Evolutionary conservation across 1,140 invertebrate genomes (phyloP).

Genomic region (Gryon sp.): DNA sequence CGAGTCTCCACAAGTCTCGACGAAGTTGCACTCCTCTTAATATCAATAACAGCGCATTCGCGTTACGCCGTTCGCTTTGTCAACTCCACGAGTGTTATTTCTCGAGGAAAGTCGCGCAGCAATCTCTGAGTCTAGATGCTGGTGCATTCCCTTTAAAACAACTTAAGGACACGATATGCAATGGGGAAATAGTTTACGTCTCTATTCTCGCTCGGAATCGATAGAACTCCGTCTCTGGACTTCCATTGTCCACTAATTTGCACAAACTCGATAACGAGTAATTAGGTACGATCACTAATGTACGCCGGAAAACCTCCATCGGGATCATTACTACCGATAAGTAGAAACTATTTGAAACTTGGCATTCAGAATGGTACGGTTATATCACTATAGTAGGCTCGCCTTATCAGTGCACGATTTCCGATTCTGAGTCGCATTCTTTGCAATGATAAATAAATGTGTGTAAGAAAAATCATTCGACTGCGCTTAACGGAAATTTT

Average conservation of each 20-base stretch:
- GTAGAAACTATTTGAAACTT: slow-evolving; percentile 66
- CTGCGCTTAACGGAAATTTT: slow-evolving; percentile 20
- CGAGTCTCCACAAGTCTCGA: slow-evolving; percentile 58
- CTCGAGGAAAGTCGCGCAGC: slow-evolving; percentile 16
- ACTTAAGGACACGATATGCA: slow-evolving; percentile 44
- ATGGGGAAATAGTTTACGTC: slow-evolving; percentile 64
- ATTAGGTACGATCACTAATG: slow-evolving; percentile 67
- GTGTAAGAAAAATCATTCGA: slow-evolving; percentile 20
- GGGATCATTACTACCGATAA: slow-evolving; percentile 63
- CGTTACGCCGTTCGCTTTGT: slow-evolving; percentile 58
- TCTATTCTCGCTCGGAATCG: slow-evolving; percentile 52
- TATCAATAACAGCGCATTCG: slow-evolving; percentile 61
- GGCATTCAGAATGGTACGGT: slow-evolving; percentile 44
- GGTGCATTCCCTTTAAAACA: slow-evolving; percentile 58
- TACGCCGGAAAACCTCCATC: slow-evolving; percentile 64
- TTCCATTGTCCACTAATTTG: slow-evolving; percentile 68
- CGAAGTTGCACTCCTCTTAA: slow-evolving; percentile 62
- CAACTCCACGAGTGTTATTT: slow-evolving; percentile 49
- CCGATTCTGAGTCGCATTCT: slow-evolving; percentile 42
- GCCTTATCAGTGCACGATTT: slow-evolving; percentile 42
- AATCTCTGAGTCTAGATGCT: not conserved
- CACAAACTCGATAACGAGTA: slow-evolving; percentile 69
- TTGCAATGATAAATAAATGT: slow-evolving; percentile 33
- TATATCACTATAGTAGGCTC: slow-evolving; percentile 35
- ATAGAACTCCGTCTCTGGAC: slow-evolving; percentile 50